A percentile compares a stretch with the other conserved stretches of the same genome.
phyloP scores from a whole-genome alignment of 2,888 invertebrate species.

The Platycheirus albimanus region DNA sequence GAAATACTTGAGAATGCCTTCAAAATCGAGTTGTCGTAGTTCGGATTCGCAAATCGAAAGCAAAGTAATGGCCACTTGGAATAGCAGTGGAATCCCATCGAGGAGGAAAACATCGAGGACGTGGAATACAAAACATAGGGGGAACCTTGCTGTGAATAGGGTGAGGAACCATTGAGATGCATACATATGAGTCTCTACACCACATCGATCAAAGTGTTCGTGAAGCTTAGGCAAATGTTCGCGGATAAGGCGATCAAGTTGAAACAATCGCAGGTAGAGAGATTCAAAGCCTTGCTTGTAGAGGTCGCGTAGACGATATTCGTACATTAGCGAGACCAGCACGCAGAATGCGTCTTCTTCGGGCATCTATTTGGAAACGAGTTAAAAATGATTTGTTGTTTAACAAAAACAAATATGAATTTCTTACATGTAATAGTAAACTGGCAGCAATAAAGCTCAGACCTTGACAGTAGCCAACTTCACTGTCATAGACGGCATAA shows the following conservation, averaged over 20 bases:
- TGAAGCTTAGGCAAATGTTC: constrained; percentile 92
- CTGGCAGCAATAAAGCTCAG: constrained; percentile 99
- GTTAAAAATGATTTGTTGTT: not conserved
- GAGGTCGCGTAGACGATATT: constrained; percentile 95
- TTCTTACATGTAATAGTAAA: constrained; percentile 94
- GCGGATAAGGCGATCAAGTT: constrained; percentile 94
- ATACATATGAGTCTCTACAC: constrained; percentile 99
- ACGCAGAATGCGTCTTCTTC: constrained; percentile 99
- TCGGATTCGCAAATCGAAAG: constrained; percentile 96
- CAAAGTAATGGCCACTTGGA: constrained; percentile 97
- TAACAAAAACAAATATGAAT: not conserved
- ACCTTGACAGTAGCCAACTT: constrained; percentile 99
- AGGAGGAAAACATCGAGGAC: constrained; percentile 98
- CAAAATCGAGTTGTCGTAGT: constrained; percentile 96
- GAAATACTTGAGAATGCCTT: constrained; percentile 98
- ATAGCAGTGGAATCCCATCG: constrained; percentile 96
- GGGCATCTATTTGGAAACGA: constrained; percentile 94
- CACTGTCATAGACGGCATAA: constrained; percentile 98
- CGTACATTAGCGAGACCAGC: constrained; percentile 97
- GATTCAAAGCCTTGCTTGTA: constrained; percentile 99
- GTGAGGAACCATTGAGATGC: constrained; percentile 99
- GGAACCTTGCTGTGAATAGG: constrained; percentile 99
- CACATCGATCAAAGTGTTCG: constrained; percentile 91
- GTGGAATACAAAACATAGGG: constrained; percentile 97
- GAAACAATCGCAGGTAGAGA: constrained; percentile 96